A percentile compares a stretch with the other conserved stretches of the same genome.
Conservation (phyloP, 1,140 invertebrate species). For the Aporrectodea caliginosa region DNA sequence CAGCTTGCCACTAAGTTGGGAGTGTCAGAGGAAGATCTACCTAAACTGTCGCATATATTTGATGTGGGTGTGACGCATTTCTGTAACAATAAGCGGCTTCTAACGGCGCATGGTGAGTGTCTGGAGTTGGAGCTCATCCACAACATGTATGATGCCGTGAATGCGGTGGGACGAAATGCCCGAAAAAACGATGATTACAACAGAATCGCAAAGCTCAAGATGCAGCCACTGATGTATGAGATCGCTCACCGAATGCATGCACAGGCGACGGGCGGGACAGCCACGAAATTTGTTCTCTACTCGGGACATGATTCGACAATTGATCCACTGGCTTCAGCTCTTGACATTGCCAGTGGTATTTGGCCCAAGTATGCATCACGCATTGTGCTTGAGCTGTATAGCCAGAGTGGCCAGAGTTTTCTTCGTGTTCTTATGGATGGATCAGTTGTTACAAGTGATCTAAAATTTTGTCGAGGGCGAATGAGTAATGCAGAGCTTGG, state of each 20-base stretch:
- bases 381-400: slow-evolving; percentile 71
- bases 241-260: slow-evolving; percentile 66
- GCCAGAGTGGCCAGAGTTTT: slow-evolving; percentile 58
- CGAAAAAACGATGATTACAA: slow-evolving; percentile 36
- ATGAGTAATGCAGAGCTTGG: background rate
- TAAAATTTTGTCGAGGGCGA: slow-evolving; percentile 68
- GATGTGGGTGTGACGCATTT: slow-evolving; percentile 77
- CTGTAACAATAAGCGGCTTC: slow-evolving; percentile 74
- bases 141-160: slow-evolving; percentile 47
- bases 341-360: slow-evolving; percentile 66
- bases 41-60: slow-evolving; percentile 42
- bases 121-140: slow-evolving; percentile 38
- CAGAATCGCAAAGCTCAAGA: slow-evolving; percentile 42
- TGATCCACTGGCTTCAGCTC: slow-evolving; percentile 72
- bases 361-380: slow-evolving; percentile 74
- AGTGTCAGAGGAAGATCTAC: slow-evolving; percentile 27
- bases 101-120: slow-evolving; percentile 59
- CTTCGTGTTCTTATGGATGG: slow-evolving; percentile 82
- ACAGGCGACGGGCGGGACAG: slow-evolving; percentile 69
- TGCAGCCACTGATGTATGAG: slow-evolving; percentile 53
- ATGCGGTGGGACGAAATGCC: slow-evolving; percentile 40
- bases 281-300: slow-evolving; percentile 73
- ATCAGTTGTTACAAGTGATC: slow-evolving; percentile 73
- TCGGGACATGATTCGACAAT: slow-evolving; percentile 87
- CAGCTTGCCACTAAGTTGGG: slow-evolving; percentile 35